phyloP scores from a whole-genome alignment of 2,797 vertebrate species.

The Spinibarbus caldwelli region DNA sequence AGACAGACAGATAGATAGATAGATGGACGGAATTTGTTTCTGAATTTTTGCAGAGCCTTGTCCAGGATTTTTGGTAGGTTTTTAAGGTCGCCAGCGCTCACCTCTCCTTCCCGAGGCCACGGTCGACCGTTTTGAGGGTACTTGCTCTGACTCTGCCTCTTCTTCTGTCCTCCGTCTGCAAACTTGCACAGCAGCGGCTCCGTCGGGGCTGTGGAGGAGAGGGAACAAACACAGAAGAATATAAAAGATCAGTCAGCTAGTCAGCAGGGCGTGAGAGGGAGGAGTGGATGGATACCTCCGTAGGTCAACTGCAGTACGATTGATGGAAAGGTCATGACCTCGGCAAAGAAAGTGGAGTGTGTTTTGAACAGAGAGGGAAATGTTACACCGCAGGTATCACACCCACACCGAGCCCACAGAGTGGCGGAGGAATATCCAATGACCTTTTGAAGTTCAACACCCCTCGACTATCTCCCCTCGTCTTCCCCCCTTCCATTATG shows the following conservation, averaged over 20 bases:
- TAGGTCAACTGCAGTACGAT: constrained; percentile 55
- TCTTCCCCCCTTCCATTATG: not conserved
- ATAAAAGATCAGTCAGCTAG: constrained; percentile 48
- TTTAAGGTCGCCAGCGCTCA: constrained; percentile 70
- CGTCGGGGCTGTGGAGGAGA: constrained; percentile 84
- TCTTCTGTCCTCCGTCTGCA: constrained; percentile 98
- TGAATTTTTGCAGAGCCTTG: not conserved
- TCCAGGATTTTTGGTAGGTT: constrained; percentile 29
- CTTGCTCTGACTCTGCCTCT: constrained; percentile 98
- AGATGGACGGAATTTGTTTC: not conserved
- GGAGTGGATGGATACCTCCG: constrained; percentile 39
- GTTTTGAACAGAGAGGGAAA: constrained; percentile 58
- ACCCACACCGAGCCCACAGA: constrained; percentile 47
- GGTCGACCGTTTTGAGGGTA: constrained; percentile 97
- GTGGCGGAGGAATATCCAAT: constrained; percentile 49
- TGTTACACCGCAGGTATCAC: constrained; percentile 60
- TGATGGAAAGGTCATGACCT: constrained; percentile 56
- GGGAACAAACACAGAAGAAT: constrained; percentile 49
- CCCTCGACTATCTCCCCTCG: no score
- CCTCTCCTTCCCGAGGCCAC: constrained; percentile 98
- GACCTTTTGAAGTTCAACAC: constrained; percentile 61
- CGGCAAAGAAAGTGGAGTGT: constrained; percentile 49
- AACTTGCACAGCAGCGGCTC: constrained; percentile 99
- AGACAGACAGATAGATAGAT: not conserved
- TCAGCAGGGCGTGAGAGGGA: constrained; percentile 41